Conservation (phyloP, 2,888 invertebrate genomes). For the Nomada ferruginata region DNA sequence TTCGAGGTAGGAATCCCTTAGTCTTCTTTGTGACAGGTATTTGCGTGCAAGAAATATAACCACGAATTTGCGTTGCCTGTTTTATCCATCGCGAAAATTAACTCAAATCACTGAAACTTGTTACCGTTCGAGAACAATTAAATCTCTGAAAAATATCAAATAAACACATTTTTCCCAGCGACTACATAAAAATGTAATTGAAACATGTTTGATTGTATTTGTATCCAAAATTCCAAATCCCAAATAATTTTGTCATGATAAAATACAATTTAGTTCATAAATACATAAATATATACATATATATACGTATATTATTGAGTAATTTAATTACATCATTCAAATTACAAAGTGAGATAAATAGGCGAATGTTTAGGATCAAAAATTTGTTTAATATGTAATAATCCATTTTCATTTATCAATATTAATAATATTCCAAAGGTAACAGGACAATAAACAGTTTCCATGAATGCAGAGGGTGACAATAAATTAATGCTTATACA, state of each 20-base stretch:
- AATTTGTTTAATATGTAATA: too few species aligned
- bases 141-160: too few species aligned
- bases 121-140: background rate
- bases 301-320: background rate
- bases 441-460: background rate
- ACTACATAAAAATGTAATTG: too few species aligned
- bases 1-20: background rate
- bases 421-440: background rate
- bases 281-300: too few species aligned
- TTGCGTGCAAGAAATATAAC: background rate
- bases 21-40: background rate
- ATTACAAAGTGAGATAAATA: background rate
- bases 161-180: too few species aligned
- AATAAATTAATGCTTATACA: conserved; percentile 36
- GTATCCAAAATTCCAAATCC: too few species aligned
- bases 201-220: too few species aligned
- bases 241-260: too few species aligned
- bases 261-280: too few species aligned
- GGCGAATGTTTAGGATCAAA: too few species aligned
- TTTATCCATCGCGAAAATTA: background rate
- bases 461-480: conserved; percentile 22
- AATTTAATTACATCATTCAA: background rate
- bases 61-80: background rate
- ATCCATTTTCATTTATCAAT: background rate
- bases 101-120: background rate